Evolutionary conservation across 1,140 invertebrate genomes (phyloP), one percentile per base, ranked within the genome.

Genomic region (Drosophila azteca): DNA sequence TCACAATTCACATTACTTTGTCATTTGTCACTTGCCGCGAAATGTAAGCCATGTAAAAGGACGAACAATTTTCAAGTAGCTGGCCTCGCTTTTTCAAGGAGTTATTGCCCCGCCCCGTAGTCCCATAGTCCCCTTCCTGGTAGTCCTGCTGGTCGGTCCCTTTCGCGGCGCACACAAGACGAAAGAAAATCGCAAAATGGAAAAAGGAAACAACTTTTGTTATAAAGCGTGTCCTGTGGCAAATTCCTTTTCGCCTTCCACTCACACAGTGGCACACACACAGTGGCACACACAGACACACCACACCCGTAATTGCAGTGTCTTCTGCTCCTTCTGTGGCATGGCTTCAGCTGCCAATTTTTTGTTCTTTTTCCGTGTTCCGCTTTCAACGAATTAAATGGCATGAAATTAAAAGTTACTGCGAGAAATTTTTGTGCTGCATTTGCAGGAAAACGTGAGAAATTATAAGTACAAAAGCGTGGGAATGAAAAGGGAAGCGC

Each of bases 381-480:
- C 83, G 78, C 75, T 87, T 88, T 79, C 79, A 82, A 79, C 83
- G 83, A 87, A 87, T 88, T 88, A 88, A 88, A 88, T 88, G 83
- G 83, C 83, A 88, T 88, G 83, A 88, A 88, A 88, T 88, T 88
- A 88, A 88, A 88, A 88, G 83, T 88, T 88, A 88, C 84, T 77
- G 69, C 83, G 68, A 79, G 79, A 73, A 73, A 82, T 74, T 85
- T 87, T 87, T 88, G 83, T 88, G 83, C 83, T 83, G 84, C 84
- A 88, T 88, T 88, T 82, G 83, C 83, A 88, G 84, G 83, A 88
- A 88, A 88, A 88, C 83, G 83, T 88, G 83, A 76, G 83, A 88
- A 88, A 88, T 88, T 88, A 88, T 88, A 88, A 88, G 83, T 74
- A 87, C 76, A 88, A 88, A 88, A 79, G 79, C 70, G 60, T 46